Evolutionary conservation across 2,113 vertebrate genomes (phyloP).

Genomic region (Austrofundulus limnaeus): DNA sequence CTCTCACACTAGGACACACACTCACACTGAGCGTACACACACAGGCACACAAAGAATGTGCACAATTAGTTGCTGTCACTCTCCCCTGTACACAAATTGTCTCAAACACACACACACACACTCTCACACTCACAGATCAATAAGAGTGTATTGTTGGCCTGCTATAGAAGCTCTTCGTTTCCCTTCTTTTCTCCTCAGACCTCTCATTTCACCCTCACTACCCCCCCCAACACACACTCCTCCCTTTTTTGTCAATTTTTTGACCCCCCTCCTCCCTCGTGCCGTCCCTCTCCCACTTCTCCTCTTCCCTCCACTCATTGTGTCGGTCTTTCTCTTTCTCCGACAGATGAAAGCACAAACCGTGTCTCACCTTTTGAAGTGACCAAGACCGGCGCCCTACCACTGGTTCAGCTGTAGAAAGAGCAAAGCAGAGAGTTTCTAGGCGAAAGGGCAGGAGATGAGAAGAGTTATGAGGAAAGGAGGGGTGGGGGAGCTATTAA

Average conservation of each 20-base stretch:
- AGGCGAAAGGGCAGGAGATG: conserved; percentile 69
- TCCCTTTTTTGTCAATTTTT: conserved; percentile 29
- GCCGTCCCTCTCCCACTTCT: conserved; percentile 32
- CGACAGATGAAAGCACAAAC: conserved; percentile 74
- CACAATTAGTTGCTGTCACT: conserved; percentile 21
- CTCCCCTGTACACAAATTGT: conserved; percentile 34
- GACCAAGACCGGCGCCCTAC: conserved; percentile 68
- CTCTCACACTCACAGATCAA: conserved; percentile 43
- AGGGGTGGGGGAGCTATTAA: conserved; percentile 50
- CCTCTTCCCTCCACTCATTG: conserved; percentile 20
- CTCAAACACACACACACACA: conserved; percentile 46
- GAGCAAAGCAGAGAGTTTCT: conserved; percentile 63
- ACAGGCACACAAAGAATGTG: conserved; percentile 20
- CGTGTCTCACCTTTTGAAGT: conserved; percentile 72
- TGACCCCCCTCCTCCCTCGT: too few species aligned
- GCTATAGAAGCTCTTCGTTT: conserved; percentile 38
- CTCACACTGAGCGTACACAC: conserved; percentile 30
- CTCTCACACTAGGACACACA: conserved; percentile 28
- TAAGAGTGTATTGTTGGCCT: conserved; percentile 68
- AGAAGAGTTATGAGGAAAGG: conserved; percentile 52
- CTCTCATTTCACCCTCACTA: conserved; percentile 28
- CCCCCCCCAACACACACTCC: conserved; percentile 7
- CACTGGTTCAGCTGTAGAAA: conserved; percentile 62
- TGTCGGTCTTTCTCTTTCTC: conserved; percentile 33
- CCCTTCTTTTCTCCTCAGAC: conserved; percentile 20